Evolutionary conservation across 2,888 invertebrate genomes (phyloP).

Genomic region (Urechis unicinctus): DNA sequence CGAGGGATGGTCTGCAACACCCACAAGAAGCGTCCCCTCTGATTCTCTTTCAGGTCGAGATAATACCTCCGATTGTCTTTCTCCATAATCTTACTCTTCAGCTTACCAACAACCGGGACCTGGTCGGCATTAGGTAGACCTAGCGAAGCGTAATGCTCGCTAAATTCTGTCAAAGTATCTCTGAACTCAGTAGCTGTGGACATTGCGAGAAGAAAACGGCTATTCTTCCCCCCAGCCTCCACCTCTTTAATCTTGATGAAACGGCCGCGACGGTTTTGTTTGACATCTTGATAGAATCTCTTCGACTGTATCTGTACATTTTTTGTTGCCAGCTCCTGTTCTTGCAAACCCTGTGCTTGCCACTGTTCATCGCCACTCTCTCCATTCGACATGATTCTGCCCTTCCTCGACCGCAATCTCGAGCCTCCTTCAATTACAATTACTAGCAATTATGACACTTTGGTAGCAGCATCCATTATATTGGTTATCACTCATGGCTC

Average conservation of each 20-base stretch:
- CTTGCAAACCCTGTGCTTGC: no score
- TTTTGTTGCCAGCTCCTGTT: constrained; percentile 95
- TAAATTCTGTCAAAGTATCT: constrained; percentile 91
- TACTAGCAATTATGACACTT: no score
- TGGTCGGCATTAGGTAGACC: constrained; percentile 94
- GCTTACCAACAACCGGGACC: constrained; percentile 92
- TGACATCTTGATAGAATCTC: constrained; percentile 98
- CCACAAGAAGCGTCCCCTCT: constrained; percentile 92
- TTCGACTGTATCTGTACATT: constrained; percentile 98
- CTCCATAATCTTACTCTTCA: constrained; percentile 97
- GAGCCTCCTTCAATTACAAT: no score
- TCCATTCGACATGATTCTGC: no score
- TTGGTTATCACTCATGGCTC: no score
- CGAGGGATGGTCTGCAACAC: constrained; percentile 95
- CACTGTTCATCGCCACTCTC: no score
- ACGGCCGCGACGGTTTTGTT: constrained; percentile 94
- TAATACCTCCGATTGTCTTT: constrained; percentile 99
- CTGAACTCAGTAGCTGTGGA: constrained; percentile 96
- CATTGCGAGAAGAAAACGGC: constrained; percentile 92
- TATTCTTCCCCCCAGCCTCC: constrained; percentile 92
- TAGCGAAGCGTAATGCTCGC: constrained; percentile 91
- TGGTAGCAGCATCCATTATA: no score
- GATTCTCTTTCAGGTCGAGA: constrained; percentile 97
- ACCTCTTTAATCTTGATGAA: constrained; percentile 99
- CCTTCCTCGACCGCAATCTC: no score